Conservation (phyloP, 2,888 invertebrate species). For the Cantharis flavilabris region DNA sequence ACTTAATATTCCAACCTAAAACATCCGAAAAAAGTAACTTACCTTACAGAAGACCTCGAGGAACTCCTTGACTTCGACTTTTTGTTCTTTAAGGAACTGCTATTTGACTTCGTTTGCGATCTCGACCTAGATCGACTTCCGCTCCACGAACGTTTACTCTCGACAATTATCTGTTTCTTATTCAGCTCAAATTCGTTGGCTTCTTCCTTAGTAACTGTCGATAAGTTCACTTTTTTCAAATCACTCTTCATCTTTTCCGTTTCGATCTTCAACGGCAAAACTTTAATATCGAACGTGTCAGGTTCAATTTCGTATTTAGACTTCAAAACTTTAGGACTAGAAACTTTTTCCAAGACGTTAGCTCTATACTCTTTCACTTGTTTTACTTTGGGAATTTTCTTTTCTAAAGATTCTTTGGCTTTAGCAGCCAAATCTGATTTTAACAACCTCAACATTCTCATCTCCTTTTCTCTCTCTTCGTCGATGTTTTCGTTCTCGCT, state of each 20-base stretch:
- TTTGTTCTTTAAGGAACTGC: conserved; percentile 34
- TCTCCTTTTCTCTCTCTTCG: conserved; percentile 68
- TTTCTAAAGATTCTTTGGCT: conserved; percentile 71
- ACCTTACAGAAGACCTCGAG: conserved; percentile 58
- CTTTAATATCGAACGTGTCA: conserved; percentile 50
- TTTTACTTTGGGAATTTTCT: conserved; percentile 55
- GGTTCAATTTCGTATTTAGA: conserved; percentile 39
- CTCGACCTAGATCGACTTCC: conserved; percentile 45
- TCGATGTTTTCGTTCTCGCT: conserved; percentile 58
- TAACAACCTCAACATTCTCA: conserved; percentile 68
- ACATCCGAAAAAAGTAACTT: conserved; percentile 4
- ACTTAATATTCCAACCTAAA: not conserved
- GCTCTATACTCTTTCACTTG: not conserved
- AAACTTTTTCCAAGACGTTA: not conserved
- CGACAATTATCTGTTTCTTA: conserved; percentile 15
- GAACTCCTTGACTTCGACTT: conserved; percentile 55
- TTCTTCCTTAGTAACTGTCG: conserved; percentile 17
- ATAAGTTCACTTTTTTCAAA: conserved; percentile 42
- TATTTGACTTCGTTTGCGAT: conserved; percentile 43
- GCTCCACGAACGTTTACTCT: conserved; percentile 39
- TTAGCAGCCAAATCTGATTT: conserved; percentile 70
- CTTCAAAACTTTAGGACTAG: conserved; percentile 10
- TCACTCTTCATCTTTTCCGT: conserved; percentile 22
- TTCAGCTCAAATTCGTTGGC: conserved; percentile 26
- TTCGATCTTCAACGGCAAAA: conserved; percentile 45